A percentile compares a stretch with the other conserved stretches of the same genome.
These are phyloP conservation scores for Phalloptychus januarius DNA, from an alignment of 2,797 vertebrate genomes.

Conservation along the genomic window DNA sequence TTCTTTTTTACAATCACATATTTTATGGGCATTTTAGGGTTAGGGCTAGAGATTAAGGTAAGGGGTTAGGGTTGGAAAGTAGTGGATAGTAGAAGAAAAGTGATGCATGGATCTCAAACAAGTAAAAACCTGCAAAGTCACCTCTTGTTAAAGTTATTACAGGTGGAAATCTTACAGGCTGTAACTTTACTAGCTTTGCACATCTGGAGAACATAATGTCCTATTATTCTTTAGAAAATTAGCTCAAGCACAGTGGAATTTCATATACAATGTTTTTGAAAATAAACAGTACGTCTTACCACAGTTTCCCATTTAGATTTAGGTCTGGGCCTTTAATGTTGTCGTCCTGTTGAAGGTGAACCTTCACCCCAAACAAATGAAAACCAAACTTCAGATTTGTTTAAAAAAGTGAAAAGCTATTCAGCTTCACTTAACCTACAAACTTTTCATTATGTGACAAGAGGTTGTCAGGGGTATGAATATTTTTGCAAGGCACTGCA, in stretches of 20 bases:
- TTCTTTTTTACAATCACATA: not conserved
- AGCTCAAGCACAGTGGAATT: not conserved
- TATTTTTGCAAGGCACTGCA: not conserved
- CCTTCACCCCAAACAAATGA: not conserved
- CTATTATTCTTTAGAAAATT: not conserved
- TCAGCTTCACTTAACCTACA: not conserved
- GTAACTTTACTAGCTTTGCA: not conserved
- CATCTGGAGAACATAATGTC: not conserved
- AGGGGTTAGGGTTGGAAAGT: not conserved
- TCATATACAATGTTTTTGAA: not conserved
- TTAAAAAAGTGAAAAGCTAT: not conserved
- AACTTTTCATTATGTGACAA: not conserved
- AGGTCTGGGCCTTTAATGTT: not conserved
- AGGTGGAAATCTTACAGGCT: not conserved
- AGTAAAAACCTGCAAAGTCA: not conserved
- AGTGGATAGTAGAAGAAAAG: not conserved
- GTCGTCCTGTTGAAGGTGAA: not conserved
- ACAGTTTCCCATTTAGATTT: not conserved
- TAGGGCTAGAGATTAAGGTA: not conserved
- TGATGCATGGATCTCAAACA: not conserved
- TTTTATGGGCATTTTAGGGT: not conserved
- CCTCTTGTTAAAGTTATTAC: not conserved
- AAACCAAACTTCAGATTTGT: not conserved
- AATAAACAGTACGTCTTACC: not conserved
- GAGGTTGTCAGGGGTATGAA: not conserved